Evolutionary conservation across 2,797 vertebrate genomes (phyloP).

Genomic region (Anguilla obscura): DNA sequence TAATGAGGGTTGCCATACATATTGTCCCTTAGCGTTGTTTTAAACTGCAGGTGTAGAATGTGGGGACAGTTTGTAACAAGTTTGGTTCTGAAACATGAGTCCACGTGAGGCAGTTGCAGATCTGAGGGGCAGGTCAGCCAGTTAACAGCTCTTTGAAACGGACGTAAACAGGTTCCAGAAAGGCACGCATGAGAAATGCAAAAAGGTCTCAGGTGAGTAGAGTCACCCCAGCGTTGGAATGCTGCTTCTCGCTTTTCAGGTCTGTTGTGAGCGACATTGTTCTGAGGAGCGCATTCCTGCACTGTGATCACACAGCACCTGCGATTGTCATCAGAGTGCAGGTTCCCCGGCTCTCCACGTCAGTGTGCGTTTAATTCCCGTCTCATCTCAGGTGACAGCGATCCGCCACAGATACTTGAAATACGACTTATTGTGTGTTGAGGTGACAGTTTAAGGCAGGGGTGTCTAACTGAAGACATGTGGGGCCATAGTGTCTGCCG

Average conservation of each 20-base stretch:
- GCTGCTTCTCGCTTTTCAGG: constrained; percentile 11
- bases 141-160: neutral
- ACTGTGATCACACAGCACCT: neutral
- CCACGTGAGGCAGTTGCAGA: neutral
- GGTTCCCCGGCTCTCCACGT: neutral
- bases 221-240: neutral
- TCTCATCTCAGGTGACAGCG: neutral
- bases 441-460: neutral
- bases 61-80: neutral
- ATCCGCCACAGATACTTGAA: neutral
- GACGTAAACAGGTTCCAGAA: neutral
- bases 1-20: neutral
- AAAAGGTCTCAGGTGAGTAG: neutral
- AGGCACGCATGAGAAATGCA: neutral
- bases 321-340: neutral
- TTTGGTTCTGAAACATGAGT: neutral
- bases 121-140: neutral
- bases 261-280: neutral
- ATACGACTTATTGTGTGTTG: neutral
- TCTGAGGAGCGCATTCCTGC: neutral
- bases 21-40: neutral
- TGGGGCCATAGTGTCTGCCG: neutral
- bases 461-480: neutral
- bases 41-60: neutral
- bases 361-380: neutral